A percentile compares a stretch with the other conserved stretches of the same genome.
Conservation (phyloP, 92 coral and sea anemone species). For the Paragorgia papillata region DNA sequence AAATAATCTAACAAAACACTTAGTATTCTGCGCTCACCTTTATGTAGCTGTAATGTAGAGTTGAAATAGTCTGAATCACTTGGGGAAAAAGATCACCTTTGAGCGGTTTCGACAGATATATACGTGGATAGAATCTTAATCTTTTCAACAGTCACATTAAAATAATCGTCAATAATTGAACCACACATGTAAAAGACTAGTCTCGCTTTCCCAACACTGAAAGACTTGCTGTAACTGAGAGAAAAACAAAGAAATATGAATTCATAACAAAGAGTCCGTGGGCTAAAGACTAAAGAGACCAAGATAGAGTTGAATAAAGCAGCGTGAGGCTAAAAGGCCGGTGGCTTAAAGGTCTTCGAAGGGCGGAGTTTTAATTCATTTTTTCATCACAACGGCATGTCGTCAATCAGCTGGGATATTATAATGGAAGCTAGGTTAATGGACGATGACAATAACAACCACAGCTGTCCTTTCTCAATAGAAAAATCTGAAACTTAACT, state of each 20-base stretch:
- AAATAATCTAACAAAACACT: too few species aligned
- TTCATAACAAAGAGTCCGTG: not conserved
- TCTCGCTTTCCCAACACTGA: too few species aligned
- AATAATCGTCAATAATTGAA: not conserved
- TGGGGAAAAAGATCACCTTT: too few species aligned
- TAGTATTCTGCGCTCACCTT: too few species aligned
- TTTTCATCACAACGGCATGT: not conserved
- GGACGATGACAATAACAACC: not conserved
- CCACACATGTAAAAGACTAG: not conserved
- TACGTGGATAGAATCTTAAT: too few species aligned
- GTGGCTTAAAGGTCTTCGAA: not conserved
- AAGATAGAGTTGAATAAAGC: not conserved
- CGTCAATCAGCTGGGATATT: not conserved
- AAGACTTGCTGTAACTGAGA: too few species aligned
- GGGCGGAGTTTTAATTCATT: not conserved
- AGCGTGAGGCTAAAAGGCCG: not conserved
- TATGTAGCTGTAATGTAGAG: too few species aligned
- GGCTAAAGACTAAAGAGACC: not conserved
- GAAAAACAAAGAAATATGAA: not conserved
- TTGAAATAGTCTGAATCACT: too few species aligned
- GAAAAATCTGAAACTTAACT: not conserved
- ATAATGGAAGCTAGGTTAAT: not conserved
- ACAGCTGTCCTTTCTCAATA: not conserved
- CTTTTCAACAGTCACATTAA: not conserved
- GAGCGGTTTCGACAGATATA: too few species aligned